These are phyloP conservation scores for Aquatica leii DNA, from an alignment of 2,888 invertebrate species.

Conservation along the genomic window DNA sequence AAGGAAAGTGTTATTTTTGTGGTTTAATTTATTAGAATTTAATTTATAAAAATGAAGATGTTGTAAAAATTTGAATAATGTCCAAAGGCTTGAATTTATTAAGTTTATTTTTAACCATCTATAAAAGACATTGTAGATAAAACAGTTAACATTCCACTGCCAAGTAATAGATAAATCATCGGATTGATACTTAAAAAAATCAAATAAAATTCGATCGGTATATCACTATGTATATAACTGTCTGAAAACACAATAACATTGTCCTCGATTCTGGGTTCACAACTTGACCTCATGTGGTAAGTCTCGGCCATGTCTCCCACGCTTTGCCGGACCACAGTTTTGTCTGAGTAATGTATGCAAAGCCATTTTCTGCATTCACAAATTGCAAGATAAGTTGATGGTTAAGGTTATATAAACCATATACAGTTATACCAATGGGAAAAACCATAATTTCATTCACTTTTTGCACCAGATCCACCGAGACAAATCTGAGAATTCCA, in stretches of 20 bases:
- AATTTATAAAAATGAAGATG: too few relatives aligned
- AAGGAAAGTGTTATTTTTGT: too few relatives aligned
- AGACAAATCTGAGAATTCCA: neutral
- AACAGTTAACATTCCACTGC: too few relatives aligned
- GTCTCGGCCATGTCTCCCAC: constrained; percentile 49
- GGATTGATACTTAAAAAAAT: neutral
- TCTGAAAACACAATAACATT: constrained; percentile 38
- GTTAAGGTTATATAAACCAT: constrained; percentile 55
- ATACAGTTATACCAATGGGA: constrained; percentile 51
- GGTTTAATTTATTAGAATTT: too few relatives aligned
- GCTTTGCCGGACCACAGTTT: constrained; percentile 42
- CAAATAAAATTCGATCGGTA: constrained; percentile 15
- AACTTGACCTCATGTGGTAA: constrained; percentile 53
- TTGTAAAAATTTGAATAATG: too few relatives aligned
- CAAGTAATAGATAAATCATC: too few relatives aligned
- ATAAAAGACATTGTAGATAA: too few relatives aligned
- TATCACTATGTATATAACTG: constrained; percentile 31
- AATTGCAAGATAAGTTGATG: constrained; percentile 47
- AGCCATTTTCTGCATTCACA: constrained; percentile 43
- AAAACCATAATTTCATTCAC: neutral
- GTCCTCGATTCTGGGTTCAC: constrained; percentile 44
- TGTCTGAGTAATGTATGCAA: constrained; percentile 42
- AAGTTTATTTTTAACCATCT: too few relatives aligned
- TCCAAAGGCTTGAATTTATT: too few relatives aligned
- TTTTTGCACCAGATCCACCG: neutral